These are phyloP conservation scores for Hyaena hyaena DNA, from an alignment of 2,113 vertebrate species.

Conservation along the genomic window DNA sequence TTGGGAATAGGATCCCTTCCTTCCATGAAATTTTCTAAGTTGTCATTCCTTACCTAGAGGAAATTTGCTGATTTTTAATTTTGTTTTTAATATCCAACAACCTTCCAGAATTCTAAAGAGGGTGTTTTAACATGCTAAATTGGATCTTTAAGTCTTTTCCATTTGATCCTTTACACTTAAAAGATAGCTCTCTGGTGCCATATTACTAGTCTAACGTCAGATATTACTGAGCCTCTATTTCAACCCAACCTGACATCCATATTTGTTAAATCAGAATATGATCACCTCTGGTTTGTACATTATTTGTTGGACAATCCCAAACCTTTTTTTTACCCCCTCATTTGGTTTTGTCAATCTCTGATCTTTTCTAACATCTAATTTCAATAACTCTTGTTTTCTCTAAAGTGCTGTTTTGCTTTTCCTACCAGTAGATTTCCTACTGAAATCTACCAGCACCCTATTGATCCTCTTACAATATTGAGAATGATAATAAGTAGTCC, in stretches of 20 bases:
- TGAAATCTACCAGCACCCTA: not conserved
- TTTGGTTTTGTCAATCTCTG: not conserved
- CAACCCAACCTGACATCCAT: not conserved
- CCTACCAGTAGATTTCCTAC: not conserved
- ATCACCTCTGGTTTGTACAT: not conserved
- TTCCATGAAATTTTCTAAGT: not conserved
- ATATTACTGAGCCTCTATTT: conserved; percentile 25
- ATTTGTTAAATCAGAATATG: not conserved
- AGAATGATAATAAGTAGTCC: not conserved
- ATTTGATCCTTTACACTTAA: not conserved
- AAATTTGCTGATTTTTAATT: not conserved
- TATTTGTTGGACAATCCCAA: not conserved
- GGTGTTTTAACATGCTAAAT: not conserved
- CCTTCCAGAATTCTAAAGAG: conserved; percentile 9
- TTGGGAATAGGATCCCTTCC: not conserved
- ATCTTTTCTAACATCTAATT: not conserved
- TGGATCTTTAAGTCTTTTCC: not conserved
- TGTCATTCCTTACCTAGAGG: not conserved
- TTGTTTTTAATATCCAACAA: not conserved
- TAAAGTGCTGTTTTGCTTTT: not conserved
- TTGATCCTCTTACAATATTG: not conserved
- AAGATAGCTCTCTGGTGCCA: not conserved
- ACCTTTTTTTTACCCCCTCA: not conserved
- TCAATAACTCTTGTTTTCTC: not conserved
- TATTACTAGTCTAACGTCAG: not conserved